phyloP scores from a whole-genome alignment of 2,797 vertebrate species.

The Poeciliopsis presidionis region DNA sequence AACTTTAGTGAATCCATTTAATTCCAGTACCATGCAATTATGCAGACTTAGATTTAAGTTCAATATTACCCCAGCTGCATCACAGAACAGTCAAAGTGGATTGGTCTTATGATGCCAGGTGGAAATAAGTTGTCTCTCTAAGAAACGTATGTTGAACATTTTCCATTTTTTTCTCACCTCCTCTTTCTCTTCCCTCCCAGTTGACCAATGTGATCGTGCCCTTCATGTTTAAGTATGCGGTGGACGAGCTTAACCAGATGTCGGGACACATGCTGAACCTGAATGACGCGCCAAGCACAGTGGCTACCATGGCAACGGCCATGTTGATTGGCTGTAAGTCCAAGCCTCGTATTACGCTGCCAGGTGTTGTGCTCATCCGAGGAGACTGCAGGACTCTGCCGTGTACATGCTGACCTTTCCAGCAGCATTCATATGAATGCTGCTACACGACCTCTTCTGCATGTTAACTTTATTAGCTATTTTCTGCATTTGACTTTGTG shows the following conservation, averaged over 20 bases:
- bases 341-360: conserved; percentile 71
- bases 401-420: conserved; percentile 79
- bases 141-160: conserved; percentile 34
- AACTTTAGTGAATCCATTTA: background rate
- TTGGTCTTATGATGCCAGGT: background rate
- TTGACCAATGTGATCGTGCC: conserved; percentile 95
- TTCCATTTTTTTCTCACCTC: conserved; percentile 16
- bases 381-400: conserved; percentile 74
- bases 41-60: background rate
- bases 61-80: background rate
- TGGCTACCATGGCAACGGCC: conserved; percentile 94
- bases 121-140: background rate
- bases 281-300: conserved; percentile 90
- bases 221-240: conserved; percentile 99
- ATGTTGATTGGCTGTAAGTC: conserved; percentile 98
- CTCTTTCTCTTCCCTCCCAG: conserved; percentile 69
- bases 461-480: conserved; percentile 56
- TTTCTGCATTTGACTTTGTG: conserved; percentile 43
- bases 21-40: background rate
- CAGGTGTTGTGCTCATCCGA: conserved; percentile 76
- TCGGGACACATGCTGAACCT: conserved; percentile 96
- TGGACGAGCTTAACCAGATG: conserved; percentile 96
- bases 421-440: conserved; percentile 72
- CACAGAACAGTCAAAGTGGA: background rate
- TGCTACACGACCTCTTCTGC: conserved; percentile 41